Conservation (phyloP, 2,113 vertebrate species). For the Erythrocercus mccallii region DNA sequence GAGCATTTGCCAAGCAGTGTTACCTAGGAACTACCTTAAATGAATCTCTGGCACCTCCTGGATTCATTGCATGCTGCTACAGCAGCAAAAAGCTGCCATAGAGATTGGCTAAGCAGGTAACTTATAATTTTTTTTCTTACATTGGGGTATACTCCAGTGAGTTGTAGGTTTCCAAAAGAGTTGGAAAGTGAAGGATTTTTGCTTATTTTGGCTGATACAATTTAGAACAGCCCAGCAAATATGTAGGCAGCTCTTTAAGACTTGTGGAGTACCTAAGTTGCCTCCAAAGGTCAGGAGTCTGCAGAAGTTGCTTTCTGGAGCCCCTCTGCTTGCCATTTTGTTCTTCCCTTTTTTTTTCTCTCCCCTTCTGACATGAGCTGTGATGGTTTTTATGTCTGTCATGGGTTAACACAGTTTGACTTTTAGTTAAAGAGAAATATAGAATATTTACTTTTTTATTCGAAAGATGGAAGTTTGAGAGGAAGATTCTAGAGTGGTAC, state of each 20-base stretch:
- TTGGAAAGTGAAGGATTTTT: background rate
- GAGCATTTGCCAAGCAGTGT: background rate
- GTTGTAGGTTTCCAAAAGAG: background rate
- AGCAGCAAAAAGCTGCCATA: background rate
- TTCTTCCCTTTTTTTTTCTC: accelerated
- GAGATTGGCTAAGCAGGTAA: background rate
- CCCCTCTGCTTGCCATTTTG: background rate
- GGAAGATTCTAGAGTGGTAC: background rate
- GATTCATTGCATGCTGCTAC: background rate
- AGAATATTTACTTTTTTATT: no score
- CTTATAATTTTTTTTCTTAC: background rate
- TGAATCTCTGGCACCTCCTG: background rate
- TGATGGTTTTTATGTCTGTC: background rate
- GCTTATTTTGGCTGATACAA: background rate
- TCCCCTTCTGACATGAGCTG: background rate
- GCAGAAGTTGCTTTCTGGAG: background rate
- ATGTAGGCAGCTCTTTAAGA: background rate
- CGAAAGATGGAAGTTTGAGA: background rate
- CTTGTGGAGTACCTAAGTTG: background rate
- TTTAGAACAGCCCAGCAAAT: background rate
- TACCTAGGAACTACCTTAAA: background rate
- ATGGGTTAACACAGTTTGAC: no score
- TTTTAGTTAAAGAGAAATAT: no score
- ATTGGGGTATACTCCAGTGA: background rate
- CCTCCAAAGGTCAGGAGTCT: background rate